A percentile compares a stretch with the other conserved stretches of the same genome.
These are phyloP conservation scores for Galerucella pusilla DNA, from an alignment of 2,888 invertebrate species.

Conservation along the genomic window DNA sequence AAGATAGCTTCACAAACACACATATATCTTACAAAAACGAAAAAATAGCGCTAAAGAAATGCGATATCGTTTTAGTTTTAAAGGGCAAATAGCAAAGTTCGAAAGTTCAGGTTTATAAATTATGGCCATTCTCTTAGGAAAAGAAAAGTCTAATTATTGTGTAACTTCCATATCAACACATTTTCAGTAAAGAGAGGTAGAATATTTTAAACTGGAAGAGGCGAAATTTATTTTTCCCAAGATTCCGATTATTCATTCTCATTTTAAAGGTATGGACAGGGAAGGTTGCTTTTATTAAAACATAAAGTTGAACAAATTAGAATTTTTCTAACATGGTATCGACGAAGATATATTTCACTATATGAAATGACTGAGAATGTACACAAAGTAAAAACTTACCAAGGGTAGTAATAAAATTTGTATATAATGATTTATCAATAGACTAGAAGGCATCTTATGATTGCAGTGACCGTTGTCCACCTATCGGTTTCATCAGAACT, in stretches of 20 bases:
- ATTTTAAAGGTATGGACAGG: constrained; percentile 11
- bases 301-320: neutral
- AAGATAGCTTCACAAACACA: no score
- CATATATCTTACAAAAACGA: no score
- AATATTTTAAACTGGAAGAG: constrained; percentile 20
- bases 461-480: no score
- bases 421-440: neutral
- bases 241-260: constrained; percentile 22
- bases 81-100: no score
- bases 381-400: neutral
- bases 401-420: neutral
- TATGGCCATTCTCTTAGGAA: no score
- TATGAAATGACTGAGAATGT: neutral
- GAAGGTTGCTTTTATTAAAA: neutral
- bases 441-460: no score
- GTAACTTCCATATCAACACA: constrained; percentile 18
- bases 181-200: constrained; percentile 7
- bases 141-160: no score
- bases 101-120: no score
- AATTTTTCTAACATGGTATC: neutral
- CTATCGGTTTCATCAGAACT: no score
- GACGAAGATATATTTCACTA: no score
- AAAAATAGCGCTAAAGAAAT: no score
- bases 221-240: constrained; percentile 27
- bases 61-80: no score